Base-by-base conservation (phyloP, 2,113 vertebrate species). In the Lepus europaeus region DNA sequence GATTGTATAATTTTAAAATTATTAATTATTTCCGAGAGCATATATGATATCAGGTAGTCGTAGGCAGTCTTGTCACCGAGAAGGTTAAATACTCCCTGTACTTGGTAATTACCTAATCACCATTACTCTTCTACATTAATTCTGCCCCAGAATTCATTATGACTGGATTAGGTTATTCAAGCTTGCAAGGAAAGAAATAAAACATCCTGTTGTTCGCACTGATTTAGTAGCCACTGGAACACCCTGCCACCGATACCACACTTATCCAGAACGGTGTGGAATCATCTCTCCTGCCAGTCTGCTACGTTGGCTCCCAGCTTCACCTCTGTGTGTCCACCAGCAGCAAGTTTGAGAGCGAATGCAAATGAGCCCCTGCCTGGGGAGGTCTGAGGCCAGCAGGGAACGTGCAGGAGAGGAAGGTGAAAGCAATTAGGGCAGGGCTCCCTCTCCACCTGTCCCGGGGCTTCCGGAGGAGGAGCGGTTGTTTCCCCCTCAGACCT, bases 81-180 rank as follows among this genome's bases (percentile, higher is more conserved):
- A 98, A 98, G 98, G 98, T 98, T 98, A 98, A 98, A 98, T 98
- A 97, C 97, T 98, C 95, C 69, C 96, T 97, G 96, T 97, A 98
- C 96, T 97, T 98, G 98, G 94, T 98, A 98, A 98, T 99, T 98
- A 98, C 98, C 97, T 98, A 98, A 98, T 98, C 98, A 98, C 97
- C 93, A 98, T 98, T 98, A 97, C 97, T 93, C 96, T 95, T 98
- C 97, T 97, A 97, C 95, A 98, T 98, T 97, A 98, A 98, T 98
- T 97, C 97, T 95, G 97, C 95, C 96, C 97, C 36, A 89, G 97
- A 98, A 95, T 95, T 95, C 97, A 92, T 97, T 96, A 98, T 94
- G 98, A 94, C 96, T 97, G 94, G 93, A 94, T 94, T n/a, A 56
- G 91, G 94, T 92, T 97, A 95, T 93, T 95, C 90, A 74, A 88